phyloP scores from a whole-genome alignment of 2,797 vertebrate species.

The Columba guinea region DNA sequence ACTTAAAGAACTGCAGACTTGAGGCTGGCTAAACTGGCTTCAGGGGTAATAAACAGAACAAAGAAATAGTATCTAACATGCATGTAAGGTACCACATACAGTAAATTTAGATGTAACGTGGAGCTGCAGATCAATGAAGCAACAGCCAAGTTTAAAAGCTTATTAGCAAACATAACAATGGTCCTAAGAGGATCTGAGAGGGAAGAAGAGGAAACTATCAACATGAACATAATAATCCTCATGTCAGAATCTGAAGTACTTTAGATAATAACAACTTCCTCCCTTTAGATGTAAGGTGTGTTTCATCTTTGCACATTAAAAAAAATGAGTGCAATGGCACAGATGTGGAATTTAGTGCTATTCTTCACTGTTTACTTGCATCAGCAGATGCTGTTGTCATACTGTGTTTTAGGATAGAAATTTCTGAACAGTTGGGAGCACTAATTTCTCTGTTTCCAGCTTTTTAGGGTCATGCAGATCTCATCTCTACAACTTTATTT shows the following conservation, averaged over 20 bases:
- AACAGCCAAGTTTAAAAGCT: neutral
- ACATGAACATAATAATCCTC: neutral
- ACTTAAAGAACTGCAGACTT: neutral
- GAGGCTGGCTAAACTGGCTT: neutral
- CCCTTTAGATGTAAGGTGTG: neutral
- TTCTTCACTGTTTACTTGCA: neutral
- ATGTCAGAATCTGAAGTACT: neutral
- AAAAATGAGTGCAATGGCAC: neutral
- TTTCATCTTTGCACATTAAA: neutral
- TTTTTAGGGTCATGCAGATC: neutral
- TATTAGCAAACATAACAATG: neutral
- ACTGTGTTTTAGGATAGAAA: neutral
- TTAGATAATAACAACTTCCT: neutral
- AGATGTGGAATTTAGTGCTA: neutral
- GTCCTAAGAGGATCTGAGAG: neutral
- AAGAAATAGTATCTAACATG: neutral
- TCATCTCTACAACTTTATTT: neutral
- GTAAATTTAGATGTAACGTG: fast-evolving
- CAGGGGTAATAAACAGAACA: neutral
- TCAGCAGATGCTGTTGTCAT: neutral
- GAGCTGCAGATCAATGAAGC: neutral
- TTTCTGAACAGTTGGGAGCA: neutral
- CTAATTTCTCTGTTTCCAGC: neutral
- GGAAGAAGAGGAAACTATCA: neutral
- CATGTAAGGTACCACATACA: neutral